These are phyloP conservation scores for Octonoba sinensis DNA, from an alignment of 2,888 invertebrate species.

Conservation along the genomic window DNA sequence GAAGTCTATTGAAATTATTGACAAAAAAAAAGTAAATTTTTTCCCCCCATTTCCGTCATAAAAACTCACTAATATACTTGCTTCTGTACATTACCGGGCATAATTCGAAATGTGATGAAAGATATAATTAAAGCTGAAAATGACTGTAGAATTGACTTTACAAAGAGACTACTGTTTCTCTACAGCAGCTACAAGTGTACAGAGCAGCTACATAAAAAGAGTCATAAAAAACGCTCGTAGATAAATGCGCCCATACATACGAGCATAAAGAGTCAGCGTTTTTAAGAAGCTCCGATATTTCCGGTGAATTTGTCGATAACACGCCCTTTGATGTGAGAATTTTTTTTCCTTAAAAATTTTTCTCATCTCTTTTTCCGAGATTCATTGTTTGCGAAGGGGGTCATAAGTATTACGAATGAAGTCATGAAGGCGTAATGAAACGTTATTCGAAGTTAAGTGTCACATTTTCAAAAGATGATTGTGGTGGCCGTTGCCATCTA, in stretches of 20 bases:
- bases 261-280: slow-evolving; percentile 25
- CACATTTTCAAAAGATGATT: slow-evolving; percentile 43
- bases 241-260: slow-evolving; percentile 1
- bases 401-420: slow-evolving; percentile 15
- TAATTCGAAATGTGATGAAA: slow-evolving; percentile 3
- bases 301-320: slow-evolving; percentile 56
- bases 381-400: slow-evolving; percentile 29
- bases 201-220: background rate
- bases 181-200: slow-evolving; percentile 1
- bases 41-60: too few species aligned
- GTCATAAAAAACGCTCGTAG: background rate
- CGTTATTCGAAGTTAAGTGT: slow-evolving; percentile 39
- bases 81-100: too few species aligned
- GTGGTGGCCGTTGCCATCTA: slow-evolving; percentile 23
- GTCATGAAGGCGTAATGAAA: slow-evolving; percentile 38
- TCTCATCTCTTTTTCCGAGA: slow-evolving; percentile 12
- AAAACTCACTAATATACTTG: too few species aligned
- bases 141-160: background rate
- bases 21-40: too few species aligned
- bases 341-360: background rate
- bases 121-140: slow-evolving; percentile 2
- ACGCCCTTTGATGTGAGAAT: slow-evolving; percentile 9
- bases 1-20: too few species aligned
- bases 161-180: background rate
- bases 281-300: slow-evolving; percentile 31